A percentile compares a stretch with the other conserved stretches of the same genome.
Evolutionary conservation across 2,888 invertebrate genomes (phyloP).

Genomic region (Phanerotoma sp.): DNA sequence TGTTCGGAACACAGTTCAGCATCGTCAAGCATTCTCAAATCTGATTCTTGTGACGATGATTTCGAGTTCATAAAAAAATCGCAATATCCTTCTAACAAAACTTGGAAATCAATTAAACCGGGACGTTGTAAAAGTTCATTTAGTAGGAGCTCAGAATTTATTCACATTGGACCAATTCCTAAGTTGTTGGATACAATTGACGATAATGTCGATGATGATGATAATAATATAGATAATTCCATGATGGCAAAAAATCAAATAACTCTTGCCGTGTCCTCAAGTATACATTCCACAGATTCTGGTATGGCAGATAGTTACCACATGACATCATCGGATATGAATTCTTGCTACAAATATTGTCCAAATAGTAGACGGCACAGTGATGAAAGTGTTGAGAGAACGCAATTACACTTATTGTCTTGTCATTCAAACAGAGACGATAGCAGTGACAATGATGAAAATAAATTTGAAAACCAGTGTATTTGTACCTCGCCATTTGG

Average conservation of each 20-base stretch:
- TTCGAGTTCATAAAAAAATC: slow-evolving; percentile 21
- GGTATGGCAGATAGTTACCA: slow-evolving; percentile 81
- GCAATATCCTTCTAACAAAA: slow-evolving; percentile 28
- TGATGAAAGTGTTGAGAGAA: slow-evolving; percentile 33
- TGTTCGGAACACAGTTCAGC: too few species aligned
- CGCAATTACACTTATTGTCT: too few species aligned
- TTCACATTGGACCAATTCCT: slow-evolving; percentile 15
- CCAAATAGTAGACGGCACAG: slow-evolving; percentile 28
- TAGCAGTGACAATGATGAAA: slow-evolving; percentile 53
- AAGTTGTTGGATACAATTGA: slow-evolving; percentile 19
- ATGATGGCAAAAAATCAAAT: too few species aligned
- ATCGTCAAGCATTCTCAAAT: too few species aligned
- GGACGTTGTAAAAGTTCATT: slow-evolving; percentile 15
- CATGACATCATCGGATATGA: slow-evolving; percentile 47
- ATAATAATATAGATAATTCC: too few species aligned
- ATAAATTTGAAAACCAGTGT: slow-evolving; percentile 69
- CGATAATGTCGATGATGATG: slow-evolving; percentile 13
- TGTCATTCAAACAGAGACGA: too few species aligned
- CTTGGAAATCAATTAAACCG: slow-evolving; percentile 34
- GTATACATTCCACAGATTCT: slow-evolving; percentile 68
- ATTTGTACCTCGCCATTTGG: slow-evolving; percentile 73
- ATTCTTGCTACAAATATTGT: slow-evolving; percentile 44
- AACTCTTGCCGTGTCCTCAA: slow-evolving; percentile 28
- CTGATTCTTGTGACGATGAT: slow-evolving; percentile 27
- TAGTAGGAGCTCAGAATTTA: slow-evolving; percentile 20